Percentiles rank a stretch among this genome's conserved stretches.
These are phyloP conservation scores for Barypeithes pellucidus DNA, from an alignment of 2,888 invertebrate genomes.

Conservation along the genomic window DNA sequence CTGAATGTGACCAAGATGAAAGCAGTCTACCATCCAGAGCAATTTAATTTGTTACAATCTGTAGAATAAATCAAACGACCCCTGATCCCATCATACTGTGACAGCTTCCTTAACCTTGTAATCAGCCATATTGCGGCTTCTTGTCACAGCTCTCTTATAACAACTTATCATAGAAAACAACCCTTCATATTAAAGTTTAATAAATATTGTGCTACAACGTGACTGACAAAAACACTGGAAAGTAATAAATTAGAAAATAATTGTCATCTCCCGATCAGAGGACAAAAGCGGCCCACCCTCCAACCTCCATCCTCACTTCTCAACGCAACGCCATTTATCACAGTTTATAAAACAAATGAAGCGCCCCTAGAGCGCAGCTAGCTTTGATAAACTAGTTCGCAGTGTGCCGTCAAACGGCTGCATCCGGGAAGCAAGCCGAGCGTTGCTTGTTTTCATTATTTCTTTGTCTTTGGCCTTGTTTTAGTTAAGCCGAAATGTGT, in stretches of 20 bases:
- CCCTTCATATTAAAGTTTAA: neutral
- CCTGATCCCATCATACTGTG: too few species aligned
- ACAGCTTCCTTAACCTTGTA: too few species aligned
- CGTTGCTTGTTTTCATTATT: slow-evolving; percentile 48
- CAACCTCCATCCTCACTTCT: slow-evolving; percentile 22
- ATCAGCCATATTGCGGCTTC: too few species aligned
- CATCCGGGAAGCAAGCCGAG: slow-evolving; percentile 51
- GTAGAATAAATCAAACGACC: too few species aligned
- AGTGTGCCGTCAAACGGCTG: slow-evolving; percentile 53
- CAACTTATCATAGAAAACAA: neutral
- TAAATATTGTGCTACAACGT: neutral
- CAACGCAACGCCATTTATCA: slow-evolving; percentile 50
- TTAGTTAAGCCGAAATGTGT: slow-evolving; percentile 40
- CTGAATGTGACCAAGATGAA: too few species aligned
- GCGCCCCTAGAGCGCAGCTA: slow-evolving; percentile 48
- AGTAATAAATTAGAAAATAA: slow-evolving; percentile 29
- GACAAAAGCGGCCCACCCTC: slow-evolving; percentile 20
- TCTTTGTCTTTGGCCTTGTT: slow-evolving; percentile 46
- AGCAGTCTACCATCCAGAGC: too few species aligned
- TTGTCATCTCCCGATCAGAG: slow-evolving; percentile 46
- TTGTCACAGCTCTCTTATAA: neutral
- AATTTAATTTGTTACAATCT: too few species aligned
- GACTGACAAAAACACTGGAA: neutral
- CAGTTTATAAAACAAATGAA: slow-evolving; percentile 55
- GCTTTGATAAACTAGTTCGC: slow-evolving; percentile 55